phyloP scores from a whole-genome alignment of 2,797 vertebrate genomes.

The Rhinogobio ventralis region DNA sequence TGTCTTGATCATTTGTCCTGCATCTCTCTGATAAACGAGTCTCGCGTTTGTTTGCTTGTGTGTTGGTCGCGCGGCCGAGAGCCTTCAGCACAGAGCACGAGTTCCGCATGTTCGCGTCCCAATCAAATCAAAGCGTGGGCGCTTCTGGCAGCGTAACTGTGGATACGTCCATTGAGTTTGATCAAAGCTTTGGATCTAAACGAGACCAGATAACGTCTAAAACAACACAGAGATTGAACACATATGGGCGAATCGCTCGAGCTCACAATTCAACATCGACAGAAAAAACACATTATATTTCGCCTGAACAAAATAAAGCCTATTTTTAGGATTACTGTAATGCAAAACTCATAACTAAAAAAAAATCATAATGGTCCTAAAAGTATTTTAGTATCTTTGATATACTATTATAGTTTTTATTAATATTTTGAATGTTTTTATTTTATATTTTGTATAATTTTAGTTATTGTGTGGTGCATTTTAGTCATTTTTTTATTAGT shows the following conservation, averaged over 20 bases:
- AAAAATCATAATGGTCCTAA: too few species aligned
- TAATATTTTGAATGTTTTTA: too few species aligned
- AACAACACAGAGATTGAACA: constrained; percentile 14
- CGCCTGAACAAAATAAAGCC: background rate
- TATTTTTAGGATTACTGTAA: background rate
- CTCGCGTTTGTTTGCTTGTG: constrained; percentile 27
- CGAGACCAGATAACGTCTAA: background rate
- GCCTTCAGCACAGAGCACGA: constrained; percentile 5
- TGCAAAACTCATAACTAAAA: background rate
- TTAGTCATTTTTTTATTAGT: too few species aligned
- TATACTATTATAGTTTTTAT: too few species aligned
- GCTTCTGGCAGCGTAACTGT: too few species aligned
- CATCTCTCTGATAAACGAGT: background rate
- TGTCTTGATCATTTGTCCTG: background rate
- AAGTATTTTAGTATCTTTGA: too few species aligned
- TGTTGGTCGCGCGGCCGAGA: background rate
- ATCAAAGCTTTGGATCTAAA: background rate
- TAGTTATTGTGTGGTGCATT: too few species aligned
- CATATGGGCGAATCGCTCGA: too few species aligned
- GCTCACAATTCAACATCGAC: background rate
- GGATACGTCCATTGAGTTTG: background rate
- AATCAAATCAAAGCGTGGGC: background rate
- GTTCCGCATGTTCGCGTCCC: constrained; percentile 3
- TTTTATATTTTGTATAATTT: too few species aligned
- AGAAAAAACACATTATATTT: background rate